A percentile compares a stretch with the other conserved stretches of the same genome.
These are phyloP conservation scores for Turdus rufiventris DNA, from an alignment of 2,113 vertebrate genomes.

Conservation along the genomic window DNA sequence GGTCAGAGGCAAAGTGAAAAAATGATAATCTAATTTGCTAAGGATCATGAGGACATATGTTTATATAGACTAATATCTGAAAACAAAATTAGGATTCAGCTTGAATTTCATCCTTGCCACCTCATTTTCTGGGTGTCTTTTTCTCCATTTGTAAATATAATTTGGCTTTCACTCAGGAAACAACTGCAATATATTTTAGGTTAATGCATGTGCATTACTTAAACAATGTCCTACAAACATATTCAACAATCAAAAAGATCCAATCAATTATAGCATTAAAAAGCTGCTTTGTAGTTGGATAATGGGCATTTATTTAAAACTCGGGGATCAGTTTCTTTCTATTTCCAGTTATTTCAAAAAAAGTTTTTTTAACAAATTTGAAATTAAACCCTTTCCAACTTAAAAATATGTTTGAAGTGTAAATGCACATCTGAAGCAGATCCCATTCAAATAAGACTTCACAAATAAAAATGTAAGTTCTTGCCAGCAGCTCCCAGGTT, in stretches of 20 bases:
- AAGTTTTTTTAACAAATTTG: background rate
- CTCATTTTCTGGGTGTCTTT: background rate
- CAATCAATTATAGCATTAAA: background rate
- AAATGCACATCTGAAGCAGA: background rate
- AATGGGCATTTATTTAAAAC: background rate
- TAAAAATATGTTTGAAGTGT: background rate
- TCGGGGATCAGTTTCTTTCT: background rate
- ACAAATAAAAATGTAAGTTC: background rate
- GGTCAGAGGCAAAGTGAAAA: background rate
- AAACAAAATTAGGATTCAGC: constrained; percentile 19
- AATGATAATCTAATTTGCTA: background rate
- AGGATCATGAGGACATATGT: background rate
- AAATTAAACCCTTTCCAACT: background rate
- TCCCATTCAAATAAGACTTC: background rate
- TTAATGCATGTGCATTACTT: background rate
- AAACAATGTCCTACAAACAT: background rate
- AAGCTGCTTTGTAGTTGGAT: background rate
- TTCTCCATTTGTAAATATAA: background rate
- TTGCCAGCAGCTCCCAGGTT: background rate
- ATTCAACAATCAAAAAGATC: background rate
- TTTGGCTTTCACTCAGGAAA: background rate
- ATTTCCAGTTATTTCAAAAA: background rate
- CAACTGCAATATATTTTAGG: background rate
- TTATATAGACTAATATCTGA: background rate
- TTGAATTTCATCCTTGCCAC: background rate